Percentiles rank a stretch among this genome's conserved stretches.
Conservation (phyloP, 1,140 invertebrate species). For the Aphidius ervi region DNA sequence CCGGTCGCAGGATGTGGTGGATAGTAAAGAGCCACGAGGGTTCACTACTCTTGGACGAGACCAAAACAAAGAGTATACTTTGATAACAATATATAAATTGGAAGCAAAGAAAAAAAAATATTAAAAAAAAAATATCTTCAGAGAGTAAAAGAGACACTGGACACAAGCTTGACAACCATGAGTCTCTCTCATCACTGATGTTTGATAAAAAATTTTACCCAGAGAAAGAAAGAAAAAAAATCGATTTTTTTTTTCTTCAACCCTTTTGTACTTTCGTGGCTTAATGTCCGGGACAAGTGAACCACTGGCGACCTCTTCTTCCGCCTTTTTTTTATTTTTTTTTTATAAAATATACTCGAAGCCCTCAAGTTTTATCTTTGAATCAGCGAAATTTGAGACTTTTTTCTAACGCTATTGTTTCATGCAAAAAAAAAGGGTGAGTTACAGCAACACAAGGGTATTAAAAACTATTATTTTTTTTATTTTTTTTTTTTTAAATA, state of each 20-base stretch:
- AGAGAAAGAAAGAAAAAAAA: neutral
- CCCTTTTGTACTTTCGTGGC: neutral
- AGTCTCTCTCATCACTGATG: constrained; percentile 1
- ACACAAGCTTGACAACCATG: constrained; percentile 4
- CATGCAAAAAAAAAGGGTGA: constrained; percentile 38
- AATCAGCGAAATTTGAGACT: constrained; percentile 55
- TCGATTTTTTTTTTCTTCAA: neutral
- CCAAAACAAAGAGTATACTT: too few relatives aligned
- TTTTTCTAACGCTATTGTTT: constrained; percentile 51
- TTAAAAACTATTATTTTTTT: constrained; percentile 16
- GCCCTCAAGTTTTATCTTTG: constrained; percentile 40
- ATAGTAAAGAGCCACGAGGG: constrained; percentile 11
- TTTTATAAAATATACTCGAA: constrained; percentile 18
- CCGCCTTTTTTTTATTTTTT: constrained; percentile 9
- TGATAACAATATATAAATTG: neutral
- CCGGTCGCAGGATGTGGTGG: constrained; percentile 24
- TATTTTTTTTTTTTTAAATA: constrained; percentile 8
- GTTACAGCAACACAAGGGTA: constrained; percentile 24
- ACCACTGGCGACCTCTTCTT: constrained; percentile 9
- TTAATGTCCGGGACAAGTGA: neutral
- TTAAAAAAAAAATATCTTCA: neutral
- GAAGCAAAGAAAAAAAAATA: constrained; percentile 10
- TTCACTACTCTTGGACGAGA: too few relatives aligned
- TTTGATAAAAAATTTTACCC: neutral
- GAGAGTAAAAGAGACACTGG: constrained; percentile 11